Conservation (phyloP, 2,888 invertebrate species). For the Drosophila emarginata region DNA sequence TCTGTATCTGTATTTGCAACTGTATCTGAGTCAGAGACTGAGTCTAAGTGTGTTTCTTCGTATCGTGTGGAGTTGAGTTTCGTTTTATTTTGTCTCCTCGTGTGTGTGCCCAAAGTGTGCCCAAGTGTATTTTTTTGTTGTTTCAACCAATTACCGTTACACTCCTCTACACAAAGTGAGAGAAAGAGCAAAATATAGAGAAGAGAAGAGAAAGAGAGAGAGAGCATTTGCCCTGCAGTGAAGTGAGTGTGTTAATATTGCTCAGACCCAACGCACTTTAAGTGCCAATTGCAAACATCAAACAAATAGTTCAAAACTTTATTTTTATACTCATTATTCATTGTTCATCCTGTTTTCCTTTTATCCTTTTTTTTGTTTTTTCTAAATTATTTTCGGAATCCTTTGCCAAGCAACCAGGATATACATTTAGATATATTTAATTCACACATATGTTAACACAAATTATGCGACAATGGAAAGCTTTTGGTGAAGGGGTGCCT, state of each 20-base stretch:
- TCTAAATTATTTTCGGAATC: neutral
- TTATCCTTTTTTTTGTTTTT: conserved; percentile 1
- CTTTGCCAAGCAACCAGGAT: conserved; percentile 18
- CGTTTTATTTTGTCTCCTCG: conserved; percentile 1
- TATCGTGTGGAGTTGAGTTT: conserved; percentile 11
- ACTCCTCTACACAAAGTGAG: conserved; percentile 31
- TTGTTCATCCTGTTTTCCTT: too few relatives aligned
- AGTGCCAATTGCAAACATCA: conserved; percentile 3
- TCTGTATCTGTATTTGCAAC: neutral
- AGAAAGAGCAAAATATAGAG: neutral
- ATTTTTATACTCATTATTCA: neutral
- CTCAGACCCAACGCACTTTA: conserved; percentile 7
- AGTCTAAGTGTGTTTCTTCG: conserved; percentile 3
- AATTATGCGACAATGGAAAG: neutral
- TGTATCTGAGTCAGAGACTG: neutral
- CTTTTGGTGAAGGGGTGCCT: neutral
- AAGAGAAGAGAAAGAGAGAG: conserved; percentile 5
- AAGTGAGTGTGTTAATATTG: conserved; percentile 65
- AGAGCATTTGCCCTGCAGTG: conserved; percentile 46
- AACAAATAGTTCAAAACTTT: conserved; percentile 12
- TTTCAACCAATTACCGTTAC: conserved; percentile 65
- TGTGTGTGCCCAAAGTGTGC: conserved; percentile 46
- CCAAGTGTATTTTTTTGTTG: conserved; percentile 51
- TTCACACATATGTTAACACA: neutral
- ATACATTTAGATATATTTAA: neutral